Evolutionary conservation across 2,113 vertebrate species (phyloP), one percentile per base, ranked within the genome.

Genomic region (Tetrao urogallus): DNA sequence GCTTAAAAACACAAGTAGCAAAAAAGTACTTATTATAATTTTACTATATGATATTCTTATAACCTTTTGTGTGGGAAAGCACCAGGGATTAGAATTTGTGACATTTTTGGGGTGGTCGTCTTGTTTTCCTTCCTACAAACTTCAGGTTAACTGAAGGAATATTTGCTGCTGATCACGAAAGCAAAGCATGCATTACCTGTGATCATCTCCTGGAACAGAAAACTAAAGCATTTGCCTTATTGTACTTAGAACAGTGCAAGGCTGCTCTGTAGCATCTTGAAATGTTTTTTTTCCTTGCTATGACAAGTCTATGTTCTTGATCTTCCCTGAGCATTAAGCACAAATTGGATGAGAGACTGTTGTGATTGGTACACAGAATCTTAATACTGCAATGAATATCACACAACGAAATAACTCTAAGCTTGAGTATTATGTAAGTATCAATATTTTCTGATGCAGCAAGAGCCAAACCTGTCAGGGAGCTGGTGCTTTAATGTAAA

Each of bases 81-180:
- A 17, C 4, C 25, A 7, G 43, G 71, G 15, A 28, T 79, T 84
- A n/a, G 19, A 54, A 40, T 82, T n/a, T 20, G 32, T 58, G 56
- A n/a, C 6, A 54, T 28, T 20, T 20, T 58, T 58, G 54, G 17
- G 54, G 17, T 32, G 8, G 9, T 6, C 42, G 19, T 32, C 43
- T 38, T 42, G 13, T 18, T 10, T 7, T 13, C 21, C 2, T 52
- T 65, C 15, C 73, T 74, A 11, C 10, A 66, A 70, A 57, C 47
- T 77, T 88, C 34, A 67, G 47, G 50, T 81, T 57, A 86, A 36
- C 19, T 86, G 74, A 52, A 94, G 52, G 38, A 89, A 13, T 91
- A 34, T 20, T 86, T 90, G 80, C 80, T 93, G 92, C 75, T 94
- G 75, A 47, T 54, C 70, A n/a, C 80, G 45, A 89, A 88, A 95